These are phyloP conservation scores for Micrasema longulum DNA, from an alignment of 1,140 invertebrate species.

Conservation along the genomic window DNA sequence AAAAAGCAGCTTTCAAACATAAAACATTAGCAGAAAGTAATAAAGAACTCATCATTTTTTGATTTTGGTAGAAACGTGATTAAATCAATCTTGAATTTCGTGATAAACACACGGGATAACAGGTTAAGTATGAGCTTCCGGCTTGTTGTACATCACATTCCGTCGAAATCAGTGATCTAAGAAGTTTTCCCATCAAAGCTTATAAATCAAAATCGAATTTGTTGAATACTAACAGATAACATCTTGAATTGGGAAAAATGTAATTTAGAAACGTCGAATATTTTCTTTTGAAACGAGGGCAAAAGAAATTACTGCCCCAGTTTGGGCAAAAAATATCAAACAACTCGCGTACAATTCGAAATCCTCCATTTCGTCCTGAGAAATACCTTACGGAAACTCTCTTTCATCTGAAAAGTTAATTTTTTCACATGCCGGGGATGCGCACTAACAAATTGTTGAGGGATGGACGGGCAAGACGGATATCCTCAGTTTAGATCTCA, in stretches of 20 bases:
- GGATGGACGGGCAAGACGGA: too few species aligned
- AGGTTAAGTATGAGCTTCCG: too few species aligned
- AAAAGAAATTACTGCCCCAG: conserved; percentile 39
- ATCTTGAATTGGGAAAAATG: conserved; percentile 24
- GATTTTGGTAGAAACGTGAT: too few species aligned
- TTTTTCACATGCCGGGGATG: conserved; percentile 19
- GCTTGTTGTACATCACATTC: background rate
- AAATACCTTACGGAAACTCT: conserved; percentile 4
- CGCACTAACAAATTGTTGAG: conserved; percentile 36
- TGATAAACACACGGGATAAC: too few species aligned
- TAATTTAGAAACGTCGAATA: conserved; percentile 34
- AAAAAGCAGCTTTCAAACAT: too few species aligned
- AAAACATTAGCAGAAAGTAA: too few species aligned
- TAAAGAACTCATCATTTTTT: too few species aligned
- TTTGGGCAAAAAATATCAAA: conserved; percentile 39
- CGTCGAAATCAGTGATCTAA: background rate
- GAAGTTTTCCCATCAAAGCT: conserved; percentile 16
- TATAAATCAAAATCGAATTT: conserved; percentile 31
- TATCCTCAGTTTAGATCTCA: too few species aligned
- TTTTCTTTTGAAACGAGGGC: conserved; percentile 19
- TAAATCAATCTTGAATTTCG: too few species aligned
- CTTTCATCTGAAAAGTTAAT: conserved; percentile 44
- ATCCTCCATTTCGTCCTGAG: conserved; percentile 11
- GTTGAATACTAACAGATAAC: conserved; percentile 31
- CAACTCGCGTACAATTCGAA: background rate